Evolutionary conservation across 2,113 vertebrate genomes (phyloP), one percentile per base, ranked within the genome.

Genomic region (Hippopotamus amphibius): DNA sequence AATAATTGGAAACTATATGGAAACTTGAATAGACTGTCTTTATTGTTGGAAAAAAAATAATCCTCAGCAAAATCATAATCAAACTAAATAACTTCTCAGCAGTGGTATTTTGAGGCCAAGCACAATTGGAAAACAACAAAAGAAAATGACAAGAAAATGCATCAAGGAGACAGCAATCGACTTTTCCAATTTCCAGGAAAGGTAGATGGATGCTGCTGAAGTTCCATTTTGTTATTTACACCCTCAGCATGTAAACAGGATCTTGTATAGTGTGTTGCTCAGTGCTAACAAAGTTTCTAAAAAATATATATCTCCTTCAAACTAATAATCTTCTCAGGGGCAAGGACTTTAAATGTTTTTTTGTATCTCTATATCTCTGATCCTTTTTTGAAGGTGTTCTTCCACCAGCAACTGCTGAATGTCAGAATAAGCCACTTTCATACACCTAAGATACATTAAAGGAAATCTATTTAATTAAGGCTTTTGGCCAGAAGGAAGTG

Each of bases 61-160:
- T 6, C 28, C 4, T 13, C 79, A 86, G n/a, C 15, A 92, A 79
- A 94, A 74, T 69, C 12, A 93, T 77, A 91, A 93, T 83, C 61
- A 92, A 90, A 90, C 10, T 30, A 37, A 88, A 6, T 63, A 77
- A 87, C 30, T 83, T 90, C n/a, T 81, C 30, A 37, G 79, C 33
- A 53, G 87, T 17, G 41, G 59, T 81, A 71, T 81, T 93, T 37
- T 89, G 83, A 97, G 61, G 90, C n/a, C 43, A 72, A 63, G n/a
- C 30, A 92, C 79, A 82, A 93, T 0, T 86, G 83, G 85, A 93
- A 95, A 96, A 91, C 17, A 65, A n/a, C 9, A 43, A 30, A 95
- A 48, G 33, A 95, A 80, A 93, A 19, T 33, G 37, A 77, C 14
- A 63, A 77, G 86, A 53, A 59, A 41, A 86, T 57, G 22, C 8